phyloP scores from a whole-genome alignment of 1,140 invertebrate genomes.

The Cydia fagiglandana region DNA sequence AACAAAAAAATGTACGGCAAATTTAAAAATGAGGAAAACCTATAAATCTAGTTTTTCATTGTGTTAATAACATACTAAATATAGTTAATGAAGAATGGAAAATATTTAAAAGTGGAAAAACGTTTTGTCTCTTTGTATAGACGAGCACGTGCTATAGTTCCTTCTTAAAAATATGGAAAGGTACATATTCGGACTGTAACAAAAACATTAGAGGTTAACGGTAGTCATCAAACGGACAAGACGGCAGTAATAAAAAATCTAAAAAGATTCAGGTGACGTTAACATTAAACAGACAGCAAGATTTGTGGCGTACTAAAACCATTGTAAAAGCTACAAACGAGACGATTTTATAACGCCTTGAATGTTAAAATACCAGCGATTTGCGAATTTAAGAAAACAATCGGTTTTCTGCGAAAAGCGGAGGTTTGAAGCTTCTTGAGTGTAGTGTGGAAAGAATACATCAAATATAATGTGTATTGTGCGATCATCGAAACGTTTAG shows the following conservation, averaged over 20 bases:
- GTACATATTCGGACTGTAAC: neutral
- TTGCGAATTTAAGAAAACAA: constrained; percentile 29
- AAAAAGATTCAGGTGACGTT: neutral
- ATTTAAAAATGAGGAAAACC: too few relatives aligned
- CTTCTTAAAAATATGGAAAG: neutral
- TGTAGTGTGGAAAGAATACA: neutral
- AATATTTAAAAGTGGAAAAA: too few relatives aligned
- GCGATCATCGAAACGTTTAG: neutral
- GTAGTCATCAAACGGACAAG: neutral
- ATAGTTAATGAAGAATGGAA: too few relatives aligned
- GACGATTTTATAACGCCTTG: constrained; percentile 23
- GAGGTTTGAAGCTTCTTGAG: neutral
- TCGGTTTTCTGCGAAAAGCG: neutral
- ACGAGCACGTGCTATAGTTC: too few relatives aligned
- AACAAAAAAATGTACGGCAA: too few relatives aligned
- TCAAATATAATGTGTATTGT: constrained; percentile 4
- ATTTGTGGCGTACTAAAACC: neutral
- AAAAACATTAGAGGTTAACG: neutral
- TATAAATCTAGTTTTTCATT: too few relatives aligned
- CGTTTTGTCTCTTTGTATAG: too few relatives aligned
- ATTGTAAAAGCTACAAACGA: neutral
- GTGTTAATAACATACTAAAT: too few relatives aligned
- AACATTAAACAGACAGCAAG: neutral
- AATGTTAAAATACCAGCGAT: constrained; percentile 9
- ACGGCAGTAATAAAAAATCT: neutral